A percentile compares a stretch with the other conserved stretches of the same genome.
These are phyloP conservation scores for Noctilio leporinus DNA, from an alignment of 2,113 vertebrate genomes.

Conservation along the genomic window DNA sequence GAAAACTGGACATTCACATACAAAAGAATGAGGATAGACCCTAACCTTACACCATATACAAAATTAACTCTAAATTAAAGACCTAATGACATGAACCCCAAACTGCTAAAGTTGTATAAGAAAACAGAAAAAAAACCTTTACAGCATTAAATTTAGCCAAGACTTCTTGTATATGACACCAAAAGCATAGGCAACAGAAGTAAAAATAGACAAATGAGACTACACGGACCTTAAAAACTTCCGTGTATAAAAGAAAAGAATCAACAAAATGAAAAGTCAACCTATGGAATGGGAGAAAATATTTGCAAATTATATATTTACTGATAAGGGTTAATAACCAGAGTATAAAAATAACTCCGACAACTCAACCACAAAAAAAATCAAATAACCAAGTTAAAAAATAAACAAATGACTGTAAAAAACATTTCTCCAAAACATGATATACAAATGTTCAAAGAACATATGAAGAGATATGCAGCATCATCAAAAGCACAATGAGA, in stretches of 20 bases:
- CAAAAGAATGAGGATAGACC: background rate
- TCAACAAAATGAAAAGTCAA: background rate
- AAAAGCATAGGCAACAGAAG: background rate
- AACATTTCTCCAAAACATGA: background rate
- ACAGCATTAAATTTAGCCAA: too few relatives aligned
- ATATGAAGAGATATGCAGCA: background rate
- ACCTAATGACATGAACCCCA: background rate
- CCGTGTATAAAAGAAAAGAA: background rate
- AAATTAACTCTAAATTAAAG: background rate
- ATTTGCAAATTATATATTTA: background rate
- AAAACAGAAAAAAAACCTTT: background rate
- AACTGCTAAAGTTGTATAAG: background rate
- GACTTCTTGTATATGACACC: background rate
- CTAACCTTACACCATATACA: background rate
- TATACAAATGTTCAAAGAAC: background rate
- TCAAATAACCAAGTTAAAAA: background rate
- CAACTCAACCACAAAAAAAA: background rate
- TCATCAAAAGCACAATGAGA: too few relatives aligned
- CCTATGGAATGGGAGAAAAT: background rate
- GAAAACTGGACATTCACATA: background rate
- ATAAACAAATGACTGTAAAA: background rate
- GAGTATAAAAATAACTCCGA: background rate
- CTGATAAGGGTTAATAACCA: background rate
- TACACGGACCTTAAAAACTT: background rate
- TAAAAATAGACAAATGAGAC: background rate